Percentiles rank a stretch among this genome's conserved stretches.
These are phyloP conservation scores for Hippocampus kuda DNA, from an alignment of 2,797 vertebrate genomes.

Conservation along the genomic window DNA sequence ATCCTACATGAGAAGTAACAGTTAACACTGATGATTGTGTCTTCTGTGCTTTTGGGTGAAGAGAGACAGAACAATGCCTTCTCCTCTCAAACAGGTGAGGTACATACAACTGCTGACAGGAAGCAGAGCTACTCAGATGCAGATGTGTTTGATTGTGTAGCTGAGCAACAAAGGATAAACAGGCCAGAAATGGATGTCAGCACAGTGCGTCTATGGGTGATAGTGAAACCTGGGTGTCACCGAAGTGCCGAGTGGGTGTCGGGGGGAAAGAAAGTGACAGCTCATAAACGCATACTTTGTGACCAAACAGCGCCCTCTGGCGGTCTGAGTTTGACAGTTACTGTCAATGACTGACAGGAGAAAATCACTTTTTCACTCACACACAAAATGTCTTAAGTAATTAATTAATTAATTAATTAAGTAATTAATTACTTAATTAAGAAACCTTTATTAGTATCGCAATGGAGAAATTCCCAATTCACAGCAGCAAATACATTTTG, in stretches of 20 bases:
- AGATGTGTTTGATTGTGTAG: constrained; percentile 45
- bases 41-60: constrained; percentile 17
- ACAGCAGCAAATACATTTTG: too few species aligned
- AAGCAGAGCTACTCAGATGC: constrained; percentile 49
- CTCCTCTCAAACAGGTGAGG: constrained; percentile 42
- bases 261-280: not conserved
- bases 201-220: constrained; percentile 41
- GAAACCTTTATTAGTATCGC: too few species aligned
- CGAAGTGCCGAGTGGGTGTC: constrained; percentile 18
- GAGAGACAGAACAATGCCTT: constrained; percentile 30
- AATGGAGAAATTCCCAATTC: too few species aligned
- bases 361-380: not conserved
- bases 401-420: too few species aligned
- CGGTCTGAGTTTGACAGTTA: constrained; percentile 21
- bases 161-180: constrained; percentile 51
- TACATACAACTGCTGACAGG: constrained; percentile 29
- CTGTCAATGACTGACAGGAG: not conserved
- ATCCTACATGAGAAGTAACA: constrained; percentile 22
- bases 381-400: not conserved
- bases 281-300: not conserved
- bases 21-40: constrained; percentile 10
- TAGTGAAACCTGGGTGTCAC: constrained; percentile 35
- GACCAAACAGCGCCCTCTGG: constrained; percentile 55
- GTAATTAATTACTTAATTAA: too few species aligned
- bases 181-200: constrained; percentile 18